Base-by-base conservation (phyloP, 2,797 vertebrate genomes). In the Lepidocolaptes lacrymiger region DNA sequence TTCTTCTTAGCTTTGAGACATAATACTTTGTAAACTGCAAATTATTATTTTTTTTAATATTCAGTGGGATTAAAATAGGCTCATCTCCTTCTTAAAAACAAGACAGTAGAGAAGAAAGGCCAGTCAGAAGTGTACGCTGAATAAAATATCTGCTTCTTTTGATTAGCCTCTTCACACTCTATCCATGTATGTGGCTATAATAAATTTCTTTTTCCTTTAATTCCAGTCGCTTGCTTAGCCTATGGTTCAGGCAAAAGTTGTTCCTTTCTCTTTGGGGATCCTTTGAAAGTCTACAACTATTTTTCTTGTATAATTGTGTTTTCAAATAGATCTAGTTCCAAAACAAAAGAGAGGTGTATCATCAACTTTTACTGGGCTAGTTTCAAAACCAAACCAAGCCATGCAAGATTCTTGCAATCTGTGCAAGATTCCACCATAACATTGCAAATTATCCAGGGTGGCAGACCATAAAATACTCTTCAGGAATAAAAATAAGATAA, bases 101-200 rank as follows among this genome's bases (percentile, higher is more conserved):
- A 43, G 20, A 54, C 2, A 27, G 14, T 46, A 61, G 36, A 71
- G 52, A 39, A 66, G n/a, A 67, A 63, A 30, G 58, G 12, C 9
- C 15, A 17, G 5, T 71, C 28, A 68, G 64, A 73, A 4, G 39
- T 63, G 12, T 27, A 14, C 2, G 3, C 9, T 77, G 34, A 13
- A 34, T 56, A 23, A 69, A 73, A 21, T 48, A 41, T 4, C 18
- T 64, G 9, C 9, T 32, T 1, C 10, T 72, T 82, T 72, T 37
- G 10, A 49, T 34, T 62, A 66, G 6, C 28, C 41, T 51, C 21
- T 69, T 11, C 8, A n/a, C 24, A 17, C 4, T 51, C 2, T 37
- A 7, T 51, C 16, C 1, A 0, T 75, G 16, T 66, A 14, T 0
- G 0, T 15, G 9, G 10, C 26, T 74, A 37, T 54, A 74, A 37